These are phyloP conservation scores for Papilio helenus DNA, from an alignment of 1,140 invertebrate genomes.

Conservation along the genomic window DNA sequence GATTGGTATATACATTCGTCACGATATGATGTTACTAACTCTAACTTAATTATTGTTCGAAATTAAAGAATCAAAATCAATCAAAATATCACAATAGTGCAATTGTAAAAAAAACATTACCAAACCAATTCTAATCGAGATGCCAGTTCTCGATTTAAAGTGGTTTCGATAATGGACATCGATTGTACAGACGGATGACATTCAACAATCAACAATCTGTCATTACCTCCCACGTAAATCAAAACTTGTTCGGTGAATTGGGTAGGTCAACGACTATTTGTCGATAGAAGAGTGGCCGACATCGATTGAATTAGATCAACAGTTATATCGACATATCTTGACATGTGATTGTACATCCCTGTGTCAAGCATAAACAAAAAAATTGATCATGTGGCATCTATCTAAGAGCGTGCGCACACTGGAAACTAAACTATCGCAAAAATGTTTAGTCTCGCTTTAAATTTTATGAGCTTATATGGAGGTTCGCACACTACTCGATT, in stretches of 20 bases:
- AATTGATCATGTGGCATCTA: background rate
- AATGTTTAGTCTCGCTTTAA: no score
- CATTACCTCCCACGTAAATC: constrained; percentile 33
- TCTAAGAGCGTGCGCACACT: background rate
- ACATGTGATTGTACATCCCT: background rate
- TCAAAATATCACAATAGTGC: background rate
- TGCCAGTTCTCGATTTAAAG: constrained; percentile 20
- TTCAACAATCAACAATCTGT: constrained; percentile 23
- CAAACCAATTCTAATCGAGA: constrained; percentile 23
- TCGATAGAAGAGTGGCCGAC: constrained; percentile 29
- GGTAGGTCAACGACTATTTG: constrained; percentile 25
- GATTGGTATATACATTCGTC: no score
- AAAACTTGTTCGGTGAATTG: constrained; percentile 31
- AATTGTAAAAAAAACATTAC: background rate
- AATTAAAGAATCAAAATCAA: background rate
- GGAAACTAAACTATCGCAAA: no score
- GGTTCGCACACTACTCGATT: no score
- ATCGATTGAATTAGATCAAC: constrained; percentile 32
- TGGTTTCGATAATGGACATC: constrained; percentile 30
- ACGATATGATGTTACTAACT: no score
- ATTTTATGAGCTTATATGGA: no score
- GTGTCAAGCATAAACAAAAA: constrained; percentile 7
- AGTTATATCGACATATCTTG: constrained; percentile 6
- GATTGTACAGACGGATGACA: constrained; percentile 11
- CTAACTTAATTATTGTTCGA: background rate